Evolutionary conservation across 35 echinoderm and acorn worm species (phyloP).

Genomic region (Holothuria glaberrima): DNA sequence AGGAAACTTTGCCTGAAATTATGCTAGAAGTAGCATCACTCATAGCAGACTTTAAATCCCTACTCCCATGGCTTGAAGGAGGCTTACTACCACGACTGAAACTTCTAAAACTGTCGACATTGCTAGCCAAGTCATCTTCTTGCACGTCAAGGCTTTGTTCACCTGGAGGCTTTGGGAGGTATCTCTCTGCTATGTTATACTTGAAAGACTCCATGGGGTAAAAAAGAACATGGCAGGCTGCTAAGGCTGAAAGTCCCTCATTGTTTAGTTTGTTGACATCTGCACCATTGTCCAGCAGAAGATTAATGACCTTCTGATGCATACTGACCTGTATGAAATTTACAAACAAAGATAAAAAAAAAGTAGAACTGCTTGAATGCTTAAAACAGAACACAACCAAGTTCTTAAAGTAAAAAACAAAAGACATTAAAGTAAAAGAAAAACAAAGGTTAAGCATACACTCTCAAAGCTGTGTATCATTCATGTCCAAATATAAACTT

Average conservation of each 20-base stretch:
- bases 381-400: no score
- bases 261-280: constrained; percentile 96
- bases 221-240: constrained; percentile 93
- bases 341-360: no score
- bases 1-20: background rate
- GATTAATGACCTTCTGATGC: constrained; percentile 89
- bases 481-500: no score
- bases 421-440: no score
- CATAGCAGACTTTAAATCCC: background rate
- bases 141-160: background rate
- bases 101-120: background rate
- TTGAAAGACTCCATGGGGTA: constrained; percentile 88
- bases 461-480: no score
- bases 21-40: constrained; percentile 2
- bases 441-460: no score
- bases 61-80: background rate
- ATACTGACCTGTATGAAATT: constrained; percentile 95
- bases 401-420: no score
- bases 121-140: background rate
- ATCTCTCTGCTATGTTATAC: constrained; percentile 95
- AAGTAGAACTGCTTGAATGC: no score
- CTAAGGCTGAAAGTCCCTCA: constrained; percentile 92
- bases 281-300: constrained; percentile 91
- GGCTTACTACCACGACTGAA: background rate
- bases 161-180: constrained; percentile 68